A percentile compares a stretch with the other conserved stretches of the same genome.
These are phyloP conservation scores for Ptyas mucosa DNA, from an alignment of 2,113 vertebrate genomes.

Conservation along the genomic window DNA sequence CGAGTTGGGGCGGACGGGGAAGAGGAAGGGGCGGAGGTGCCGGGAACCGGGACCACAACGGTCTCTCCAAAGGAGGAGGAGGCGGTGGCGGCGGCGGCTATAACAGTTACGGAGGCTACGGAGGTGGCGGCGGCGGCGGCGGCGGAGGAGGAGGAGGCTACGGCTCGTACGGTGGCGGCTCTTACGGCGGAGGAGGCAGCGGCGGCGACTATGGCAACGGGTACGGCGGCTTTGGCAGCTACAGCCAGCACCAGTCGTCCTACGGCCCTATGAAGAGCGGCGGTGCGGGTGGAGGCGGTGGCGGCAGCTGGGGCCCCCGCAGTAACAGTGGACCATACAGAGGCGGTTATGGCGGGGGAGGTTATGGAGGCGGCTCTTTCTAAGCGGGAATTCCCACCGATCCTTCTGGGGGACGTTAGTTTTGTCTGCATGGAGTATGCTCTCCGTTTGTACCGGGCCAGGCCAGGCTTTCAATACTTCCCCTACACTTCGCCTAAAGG, in stretches of 20 bases:
- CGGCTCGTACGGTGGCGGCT: conserved; percentile 69
- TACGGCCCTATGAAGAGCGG: conserved; percentile 92
- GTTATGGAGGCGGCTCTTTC: conserved; percentile 74
- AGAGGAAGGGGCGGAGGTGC: conserved; percentile 76
- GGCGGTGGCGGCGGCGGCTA: conserved; percentile 79
- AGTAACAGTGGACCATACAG: conserved; percentile 84
- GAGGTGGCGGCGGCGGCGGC: conserved; percentile 69
- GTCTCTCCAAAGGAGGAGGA: conserved; percentile 72
- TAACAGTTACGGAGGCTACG: conserved; percentile 82
- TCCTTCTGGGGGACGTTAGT: conserved; percentile 33
- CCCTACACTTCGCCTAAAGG: conserved; percentile 49
- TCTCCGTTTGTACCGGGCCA: conserved; percentile 46
- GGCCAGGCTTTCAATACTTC: conserved; percentile 54
- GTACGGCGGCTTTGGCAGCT: conserved; percentile 90
- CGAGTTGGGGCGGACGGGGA: conserved; percentile 74
- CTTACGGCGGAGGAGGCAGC: conserved; percentile 72
- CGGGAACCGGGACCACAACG: conserved; percentile 77
- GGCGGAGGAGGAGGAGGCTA: conserved; percentile 65
- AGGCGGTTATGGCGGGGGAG: conserved; percentile 81
- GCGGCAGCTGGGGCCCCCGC: conserved; percentile 82
- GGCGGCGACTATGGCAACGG: conserved; percentile 88
- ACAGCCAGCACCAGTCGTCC: conserved; percentile 89
- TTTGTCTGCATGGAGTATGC: conserved; percentile 39
- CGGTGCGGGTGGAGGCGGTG: conserved; percentile 82
- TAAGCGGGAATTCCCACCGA: conserved; percentile 45